Conservation (phyloP, 2,888 invertebrate species). For the Andricus quercusramuli region DNA sequence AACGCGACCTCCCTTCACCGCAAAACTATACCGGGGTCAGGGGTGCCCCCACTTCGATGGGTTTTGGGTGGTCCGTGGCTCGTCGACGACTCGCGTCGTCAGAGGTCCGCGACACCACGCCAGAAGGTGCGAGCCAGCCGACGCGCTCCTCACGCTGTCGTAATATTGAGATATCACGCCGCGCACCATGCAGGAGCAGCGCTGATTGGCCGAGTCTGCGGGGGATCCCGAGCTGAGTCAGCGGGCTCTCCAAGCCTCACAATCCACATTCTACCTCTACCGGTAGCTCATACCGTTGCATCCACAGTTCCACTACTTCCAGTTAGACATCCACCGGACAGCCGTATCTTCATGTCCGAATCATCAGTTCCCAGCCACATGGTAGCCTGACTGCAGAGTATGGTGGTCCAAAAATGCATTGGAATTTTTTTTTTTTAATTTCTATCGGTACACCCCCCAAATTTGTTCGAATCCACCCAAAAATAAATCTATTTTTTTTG, state of each 20-base stretch:
- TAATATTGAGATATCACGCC: conserved; percentile 21
- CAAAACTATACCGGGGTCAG: conserved; percentile 71
- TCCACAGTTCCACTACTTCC: not conserved
- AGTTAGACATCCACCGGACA: not conserved
- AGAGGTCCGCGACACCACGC: conserved; percentile 48
- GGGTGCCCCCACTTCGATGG: conserved; percentile 75
- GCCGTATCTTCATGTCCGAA: not conserved
- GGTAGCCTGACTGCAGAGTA: too few relatives aligned
- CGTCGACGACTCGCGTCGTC: conserved; percentile 60
- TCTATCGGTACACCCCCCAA: too few relatives aligned
- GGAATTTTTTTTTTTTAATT: too few relatives aligned
- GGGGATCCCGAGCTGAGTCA: conserved; percentile 35
- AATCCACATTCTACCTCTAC: not conserved
- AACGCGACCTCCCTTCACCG: conserved; percentile 79
- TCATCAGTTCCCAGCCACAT: not conserved
- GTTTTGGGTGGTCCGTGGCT: conserved; percentile 73
- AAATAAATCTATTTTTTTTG: too few relatives aligned
- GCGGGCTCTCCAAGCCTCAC: not conserved
- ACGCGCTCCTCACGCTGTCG: conserved; percentile 49
- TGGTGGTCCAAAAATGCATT: too few relatives aligned
- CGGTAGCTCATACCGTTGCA: conserved; percentile 30
- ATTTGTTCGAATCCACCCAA: too few relatives aligned
- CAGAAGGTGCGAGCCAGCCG: conserved; percentile 40
- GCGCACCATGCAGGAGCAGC: conserved; percentile 8
- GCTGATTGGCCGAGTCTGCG: conserved; percentile 20